phyloP scores from a whole-genome alignment of 2,797 vertebrate species.

The Crypturellus tataupa region DNA sequence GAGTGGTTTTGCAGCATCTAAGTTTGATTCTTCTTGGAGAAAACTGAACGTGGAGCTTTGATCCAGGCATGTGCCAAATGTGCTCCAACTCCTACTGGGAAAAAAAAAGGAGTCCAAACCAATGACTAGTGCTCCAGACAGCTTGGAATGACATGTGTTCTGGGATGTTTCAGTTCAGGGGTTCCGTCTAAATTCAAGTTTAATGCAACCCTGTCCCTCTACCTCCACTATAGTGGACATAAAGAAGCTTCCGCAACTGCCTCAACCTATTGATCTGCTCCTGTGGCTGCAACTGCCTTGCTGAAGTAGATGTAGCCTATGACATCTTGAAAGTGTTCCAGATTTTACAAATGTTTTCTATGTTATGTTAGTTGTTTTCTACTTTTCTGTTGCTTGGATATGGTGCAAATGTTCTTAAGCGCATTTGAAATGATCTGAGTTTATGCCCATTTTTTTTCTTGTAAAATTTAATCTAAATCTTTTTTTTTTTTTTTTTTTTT shows the following conservation, averaged over 20 bases:
- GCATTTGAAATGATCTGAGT: conserved; percentile 44
- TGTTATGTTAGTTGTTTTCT: conserved; percentile 31
- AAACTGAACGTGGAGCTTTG: conserved; percentile 37
- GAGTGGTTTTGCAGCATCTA: conserved; percentile 29
- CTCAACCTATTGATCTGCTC: conserved; percentile 22
- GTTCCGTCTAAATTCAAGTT: neutral
- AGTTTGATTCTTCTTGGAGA: conserved; percentile 20
- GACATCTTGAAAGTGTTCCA: conserved; percentile 51
- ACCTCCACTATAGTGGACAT: neutral
- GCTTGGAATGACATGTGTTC: neutral
- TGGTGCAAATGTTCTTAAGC: conserved; percentile 51
- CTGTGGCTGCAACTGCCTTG: neutral
- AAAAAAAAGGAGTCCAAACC: conserved; percentile 35
- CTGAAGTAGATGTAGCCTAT: conserved; percentile 21
- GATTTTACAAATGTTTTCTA: conserved; percentile 36
- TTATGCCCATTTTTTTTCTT: neutral
- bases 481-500: neutral
- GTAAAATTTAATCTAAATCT: neutral
- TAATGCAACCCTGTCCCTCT: neutral
- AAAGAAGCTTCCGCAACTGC: neutral
- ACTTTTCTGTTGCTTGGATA: conserved; percentile 34
- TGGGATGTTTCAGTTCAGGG: conserved; percentile 5
- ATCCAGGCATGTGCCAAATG: conserved; percentile 9
- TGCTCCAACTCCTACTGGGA: neutral
- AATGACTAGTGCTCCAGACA: conserved; percentile 17